Conservation (phyloP, 1,140 invertebrate genomes). For the Lepidurus apus region DNA sequence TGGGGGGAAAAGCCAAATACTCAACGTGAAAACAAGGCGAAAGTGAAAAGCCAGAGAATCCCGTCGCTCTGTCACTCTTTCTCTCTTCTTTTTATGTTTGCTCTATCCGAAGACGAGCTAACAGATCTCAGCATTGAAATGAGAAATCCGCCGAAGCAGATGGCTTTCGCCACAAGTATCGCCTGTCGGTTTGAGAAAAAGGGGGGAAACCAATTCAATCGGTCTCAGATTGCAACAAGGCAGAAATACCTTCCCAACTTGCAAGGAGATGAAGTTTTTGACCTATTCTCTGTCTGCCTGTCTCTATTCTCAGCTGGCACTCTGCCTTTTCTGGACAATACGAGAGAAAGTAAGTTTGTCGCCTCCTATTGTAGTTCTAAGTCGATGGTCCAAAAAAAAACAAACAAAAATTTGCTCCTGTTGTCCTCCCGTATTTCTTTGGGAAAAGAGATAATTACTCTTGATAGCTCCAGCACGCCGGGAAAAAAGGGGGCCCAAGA, state of each 20-base stretch:
- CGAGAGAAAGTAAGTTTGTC: background rate
- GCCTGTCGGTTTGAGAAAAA: constrained; percentile 2
- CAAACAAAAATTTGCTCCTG: background rate
- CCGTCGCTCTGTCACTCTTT: background rate
- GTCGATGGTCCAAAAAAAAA: background rate
- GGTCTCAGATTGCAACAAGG: background rate
- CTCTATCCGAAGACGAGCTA: background rate
- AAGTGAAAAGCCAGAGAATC: background rate
- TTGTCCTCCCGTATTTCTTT: background rate
- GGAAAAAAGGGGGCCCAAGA: background rate
- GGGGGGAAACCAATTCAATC: background rate
- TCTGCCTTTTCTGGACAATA: background rate
- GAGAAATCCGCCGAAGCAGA: constrained; percentile 8
- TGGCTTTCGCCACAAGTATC: constrained; percentile 17
- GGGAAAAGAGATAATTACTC: background rate
- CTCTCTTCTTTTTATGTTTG: background rate
- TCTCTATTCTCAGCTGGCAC: background rate
- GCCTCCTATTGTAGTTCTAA: background rate
- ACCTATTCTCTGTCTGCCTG: background rate
- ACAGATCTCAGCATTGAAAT: background rate
- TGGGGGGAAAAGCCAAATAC: background rate
- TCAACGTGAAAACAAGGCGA: background rate
- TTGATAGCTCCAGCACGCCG: constrained; percentile 1
- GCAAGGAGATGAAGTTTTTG: constrained; percentile 1
- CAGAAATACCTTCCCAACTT: background rate